Evolutionary conservation across 2,797 vertebrate species (phyloP), one percentile per base, ranked within the genome.

Genomic region (Triplophysa bombifrons): DNA sequence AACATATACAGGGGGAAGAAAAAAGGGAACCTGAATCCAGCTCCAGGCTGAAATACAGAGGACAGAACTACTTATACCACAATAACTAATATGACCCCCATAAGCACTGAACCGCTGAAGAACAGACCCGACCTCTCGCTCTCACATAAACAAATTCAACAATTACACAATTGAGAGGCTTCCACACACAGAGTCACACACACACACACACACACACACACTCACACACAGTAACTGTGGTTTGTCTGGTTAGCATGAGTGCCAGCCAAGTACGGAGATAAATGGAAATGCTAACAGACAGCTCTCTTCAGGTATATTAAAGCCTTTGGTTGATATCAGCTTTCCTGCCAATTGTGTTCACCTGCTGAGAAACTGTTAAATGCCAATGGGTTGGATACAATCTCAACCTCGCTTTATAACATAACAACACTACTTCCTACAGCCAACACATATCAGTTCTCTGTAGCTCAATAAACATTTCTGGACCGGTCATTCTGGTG

Each of bases 81-180:
- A 55, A 51, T 20, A 80, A 69, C 56, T 72, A 67, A 72, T 65
- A 56, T 84, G 81, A 70, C 73, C 80, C 70, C 70, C 80, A 41
- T 80, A 80, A 82, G 78, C 41, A 25, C 60, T 65, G 38, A 74
- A 73, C 46, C 53, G 46, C 74, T 64, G 20, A 38, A 74, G 14
- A 41, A 72, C 20, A 51, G 25, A 64, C 22, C 63, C 63, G 63
- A 69, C 51, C 60, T 19, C 19, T 63, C 73, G n/a, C 3, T n/a
- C 30, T 16, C 48, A 51, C 48, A 51, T 17, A 19, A 17, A 51
- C 17, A 19, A 4, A 51, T 2, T 30, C 12, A 46, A 46, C 44
- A 46, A 3, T 12, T 10, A 48, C 13, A 48, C 46, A 48, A 48
- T 13, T 13, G 12, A 48, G 3, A 48, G 3, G 1, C 13, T 13